Conservation (phyloP, 2,113 vertebrate genomes). For the Equus przewalskii region DNA sequence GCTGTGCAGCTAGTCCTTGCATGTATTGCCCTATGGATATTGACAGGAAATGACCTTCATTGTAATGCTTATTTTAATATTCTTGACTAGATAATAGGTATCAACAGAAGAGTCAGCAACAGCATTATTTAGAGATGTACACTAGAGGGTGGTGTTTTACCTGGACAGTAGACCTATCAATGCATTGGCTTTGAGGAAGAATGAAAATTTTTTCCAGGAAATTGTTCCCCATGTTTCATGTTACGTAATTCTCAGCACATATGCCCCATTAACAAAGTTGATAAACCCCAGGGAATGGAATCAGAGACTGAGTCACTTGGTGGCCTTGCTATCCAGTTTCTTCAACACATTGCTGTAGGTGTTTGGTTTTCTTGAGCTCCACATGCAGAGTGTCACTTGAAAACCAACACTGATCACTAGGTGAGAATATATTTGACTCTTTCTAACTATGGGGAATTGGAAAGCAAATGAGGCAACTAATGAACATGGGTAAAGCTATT, state of each 20-base stretch:
- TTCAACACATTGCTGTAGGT: constrained; percentile 69
- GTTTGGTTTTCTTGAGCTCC: constrained; percentile 55
- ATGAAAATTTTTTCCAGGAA: background rate
- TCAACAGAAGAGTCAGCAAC: background rate
- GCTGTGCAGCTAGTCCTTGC: background rate
- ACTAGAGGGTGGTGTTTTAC: constrained; percentile 64
- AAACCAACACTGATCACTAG: constrained; percentile 58
- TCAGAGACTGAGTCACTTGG: constrained; percentile 65
- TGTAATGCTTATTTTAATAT: background rate
- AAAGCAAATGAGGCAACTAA: constrained; percentile 19
- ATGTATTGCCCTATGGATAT: background rate
- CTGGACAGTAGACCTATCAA: constrained; percentile 24
- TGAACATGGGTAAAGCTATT: background rate
- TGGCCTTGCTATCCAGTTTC: constrained; percentile 64
- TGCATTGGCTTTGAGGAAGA: constrained; percentile 8
- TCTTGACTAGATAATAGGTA: background rate
- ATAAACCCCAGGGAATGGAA: constrained; percentile 72
- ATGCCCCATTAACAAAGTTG: constrained; percentile 76
- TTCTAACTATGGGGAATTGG: constrained; percentile 40
- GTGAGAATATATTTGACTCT: constrained; percentile 62
- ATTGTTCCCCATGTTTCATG: constrained; percentile 54
- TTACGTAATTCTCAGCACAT: constrained; percentile 65
- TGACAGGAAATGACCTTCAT: background rate
- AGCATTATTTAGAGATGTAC: constrained; percentile 60
- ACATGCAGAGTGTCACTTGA: constrained; percentile 41